These are phyloP conservation scores for Lycaena phlaeas DNA, from an alignment of 2,888 invertebrate genomes.

Conservation along the genomic window DNA sequence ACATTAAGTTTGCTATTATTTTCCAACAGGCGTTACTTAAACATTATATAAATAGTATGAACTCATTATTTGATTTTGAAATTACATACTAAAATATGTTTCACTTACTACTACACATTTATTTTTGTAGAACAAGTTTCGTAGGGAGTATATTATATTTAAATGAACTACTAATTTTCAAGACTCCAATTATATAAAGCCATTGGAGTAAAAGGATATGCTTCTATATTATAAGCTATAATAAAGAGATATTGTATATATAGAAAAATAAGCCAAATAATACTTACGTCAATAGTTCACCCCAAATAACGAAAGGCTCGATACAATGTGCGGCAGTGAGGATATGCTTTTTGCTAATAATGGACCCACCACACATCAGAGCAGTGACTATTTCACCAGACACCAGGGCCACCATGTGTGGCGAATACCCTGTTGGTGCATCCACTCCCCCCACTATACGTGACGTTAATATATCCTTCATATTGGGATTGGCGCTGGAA, in stretches of 20 bases:
- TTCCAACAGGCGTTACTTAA: background rate
- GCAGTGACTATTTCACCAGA: constrained; percentile 19
- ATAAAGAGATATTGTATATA: too few relatives aligned
- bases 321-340: constrained; percentile 36
- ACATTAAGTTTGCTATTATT: background rate
- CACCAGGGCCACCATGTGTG: constrained; percentile 29
- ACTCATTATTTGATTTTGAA: too few relatives aligned
- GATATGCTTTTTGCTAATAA: constrained; percentile 21
- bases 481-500: background rate
- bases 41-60: background rate
- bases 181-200: too few relatives aligned
- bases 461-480: too few relatives aligned
- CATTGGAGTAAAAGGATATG: too few relatives aligned
- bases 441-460: constrained; percentile 29
- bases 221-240: too few relatives aligned
- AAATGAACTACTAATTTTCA: too few relatives aligned
- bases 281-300: constrained; percentile 20
- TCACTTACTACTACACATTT: too few relatives aligned
- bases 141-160: too few relatives aligned
- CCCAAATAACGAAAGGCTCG: constrained; percentile 19
- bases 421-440: constrained; percentile 24
- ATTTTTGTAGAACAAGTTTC: too few relatives aligned
- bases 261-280: too few relatives aligned
- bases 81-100: too few relatives aligned
- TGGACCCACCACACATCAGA: constrained; percentile 25